Evolutionary conservation across 2,797 vertebrate species (phyloP).

Genomic region (Antennarius maculatus): DNA sequence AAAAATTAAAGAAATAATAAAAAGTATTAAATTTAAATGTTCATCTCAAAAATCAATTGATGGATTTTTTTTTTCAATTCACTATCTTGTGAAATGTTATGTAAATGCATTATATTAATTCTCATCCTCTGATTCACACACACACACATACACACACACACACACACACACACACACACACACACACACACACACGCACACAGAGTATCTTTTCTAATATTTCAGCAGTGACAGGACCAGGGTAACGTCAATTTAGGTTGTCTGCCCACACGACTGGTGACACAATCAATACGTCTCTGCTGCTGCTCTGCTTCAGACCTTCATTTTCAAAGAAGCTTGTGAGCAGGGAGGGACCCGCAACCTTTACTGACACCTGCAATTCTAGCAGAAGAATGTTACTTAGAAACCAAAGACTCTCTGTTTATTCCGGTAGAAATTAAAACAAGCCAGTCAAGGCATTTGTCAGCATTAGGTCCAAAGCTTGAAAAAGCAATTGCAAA

Average conservation of each 20-base stretch:
- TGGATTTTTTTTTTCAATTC: too few species aligned
- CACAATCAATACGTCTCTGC: constrained; percentile 50
- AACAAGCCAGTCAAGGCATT: neutral
- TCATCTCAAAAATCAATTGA: too few species aligned
- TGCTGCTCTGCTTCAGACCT: constrained; percentile 22
- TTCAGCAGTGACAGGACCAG: constrained; percentile 50
- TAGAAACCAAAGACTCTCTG: too few species aligned
- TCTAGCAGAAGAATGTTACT: constrained; percentile 13
- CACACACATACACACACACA: too few species aligned
- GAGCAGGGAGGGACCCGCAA: neutral
- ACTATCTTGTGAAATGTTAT: too few species aligned
- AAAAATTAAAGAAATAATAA: too few species aligned
- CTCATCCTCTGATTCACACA: constrained; percentile 31
- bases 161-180: too few species aligned
- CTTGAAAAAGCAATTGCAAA: constrained; percentile 3
- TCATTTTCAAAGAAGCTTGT: constrained; percentile 22
- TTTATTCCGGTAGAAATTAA: neutral
- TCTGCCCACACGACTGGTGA: constrained; percentile 58
- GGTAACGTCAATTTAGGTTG: constrained; percentile 43
- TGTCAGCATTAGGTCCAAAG: neutral
- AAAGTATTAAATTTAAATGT: too few species aligned
- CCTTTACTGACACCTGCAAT: constrained; percentile 34
- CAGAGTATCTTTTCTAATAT: constrained; percentile 41
- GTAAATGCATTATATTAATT: constrained; percentile 2
- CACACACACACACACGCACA: constrained; percentile 2